These are phyloP conservation scores for Acipenser transmontanus DNA, from an alignment of 2,797 vertebrate genomes.

Conservation along the genomic window DNA sequence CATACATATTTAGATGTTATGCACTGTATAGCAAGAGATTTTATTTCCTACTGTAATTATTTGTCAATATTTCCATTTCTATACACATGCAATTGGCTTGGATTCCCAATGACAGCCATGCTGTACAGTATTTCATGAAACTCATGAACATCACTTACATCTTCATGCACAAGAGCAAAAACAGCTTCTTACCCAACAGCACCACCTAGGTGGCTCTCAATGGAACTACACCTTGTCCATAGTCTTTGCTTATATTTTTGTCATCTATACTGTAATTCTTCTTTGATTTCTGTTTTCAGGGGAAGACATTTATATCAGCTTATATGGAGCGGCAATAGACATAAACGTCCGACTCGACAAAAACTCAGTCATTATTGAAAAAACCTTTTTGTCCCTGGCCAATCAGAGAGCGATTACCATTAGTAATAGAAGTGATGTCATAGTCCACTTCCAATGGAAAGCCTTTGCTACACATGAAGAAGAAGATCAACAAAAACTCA, in stretches of 20 bases:
- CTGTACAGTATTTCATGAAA: too few species aligned
- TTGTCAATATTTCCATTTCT: too few species aligned
- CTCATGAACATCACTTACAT: not conserved
- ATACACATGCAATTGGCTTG: too few species aligned
- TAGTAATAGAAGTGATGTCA: conserved; percentile 62
- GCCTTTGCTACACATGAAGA: conserved; percentile 52
- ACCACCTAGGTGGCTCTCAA: conserved; percentile 18
- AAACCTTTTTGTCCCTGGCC: conserved; percentile 68
- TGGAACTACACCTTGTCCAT: conserved; percentile 9
- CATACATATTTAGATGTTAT: too few species aligned
- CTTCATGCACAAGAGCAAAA: conserved; percentile 4
- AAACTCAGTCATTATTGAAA: conserved; percentile 52
- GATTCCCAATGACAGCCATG: too few species aligned
- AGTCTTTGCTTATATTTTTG: too few species aligned
- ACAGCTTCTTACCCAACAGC: conserved; percentile 12
- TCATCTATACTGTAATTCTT: not conserved
- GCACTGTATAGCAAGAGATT: too few species aligned
- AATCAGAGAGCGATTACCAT: conserved; percentile 55
- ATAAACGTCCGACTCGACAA: conserved; percentile 63
- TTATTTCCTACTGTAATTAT: too few species aligned
- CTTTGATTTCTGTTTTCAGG: conserved; percentile 49
- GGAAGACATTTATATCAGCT: conserved; percentile 61
- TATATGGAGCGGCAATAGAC: conserved; percentile 68
- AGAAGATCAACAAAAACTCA: conserved; percentile 54
- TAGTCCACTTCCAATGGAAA: conserved; percentile 76